These are phyloP conservation scores for Tipula vernalis DNA, from an alignment of 2,888 invertebrate species.

Conservation along the genomic window DNA sequence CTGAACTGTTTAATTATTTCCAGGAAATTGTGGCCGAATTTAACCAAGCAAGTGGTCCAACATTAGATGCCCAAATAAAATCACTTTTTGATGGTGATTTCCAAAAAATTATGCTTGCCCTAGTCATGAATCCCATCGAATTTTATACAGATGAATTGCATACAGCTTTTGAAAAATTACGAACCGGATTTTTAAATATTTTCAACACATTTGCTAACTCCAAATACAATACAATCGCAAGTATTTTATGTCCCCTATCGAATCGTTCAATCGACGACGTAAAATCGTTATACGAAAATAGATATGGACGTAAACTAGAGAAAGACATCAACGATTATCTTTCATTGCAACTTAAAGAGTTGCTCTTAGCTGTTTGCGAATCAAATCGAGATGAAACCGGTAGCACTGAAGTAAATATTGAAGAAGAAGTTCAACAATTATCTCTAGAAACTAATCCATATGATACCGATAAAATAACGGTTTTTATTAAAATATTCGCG, in stretches of 20 bases:
- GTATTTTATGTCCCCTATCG: not conserved
- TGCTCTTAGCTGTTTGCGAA: not conserved
- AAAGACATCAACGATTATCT: not conserved
- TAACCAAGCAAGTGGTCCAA: not conserved
- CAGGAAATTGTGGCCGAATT: not conserved
- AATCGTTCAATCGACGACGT: not conserved
- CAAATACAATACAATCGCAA: not conserved
- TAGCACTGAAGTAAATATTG: not conserved
- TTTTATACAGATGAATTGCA: not conserved
- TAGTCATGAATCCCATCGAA: not conserved
- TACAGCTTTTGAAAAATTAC: not conserved
- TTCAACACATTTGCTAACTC: not conserved
- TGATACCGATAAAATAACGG: not conserved
- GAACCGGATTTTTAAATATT: not conserved
- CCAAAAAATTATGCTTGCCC: not conserved
- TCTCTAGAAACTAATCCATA: not conserved
- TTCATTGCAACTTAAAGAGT: not conserved
- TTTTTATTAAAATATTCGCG: not conserved
- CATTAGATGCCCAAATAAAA: constrained; percentile 25
- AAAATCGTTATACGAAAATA: not conserved
- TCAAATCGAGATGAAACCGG: not conserved
- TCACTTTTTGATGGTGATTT: not conserved
- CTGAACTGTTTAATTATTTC: not conserved
- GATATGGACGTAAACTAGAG: not conserved
- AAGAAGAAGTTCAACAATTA: not conserved